Evolutionary conservation across 2,113 vertebrate genomes (phyloP), one percentile per base, ranked within the genome.

Genomic region (Plecturocebus donacophilus): DNA sequence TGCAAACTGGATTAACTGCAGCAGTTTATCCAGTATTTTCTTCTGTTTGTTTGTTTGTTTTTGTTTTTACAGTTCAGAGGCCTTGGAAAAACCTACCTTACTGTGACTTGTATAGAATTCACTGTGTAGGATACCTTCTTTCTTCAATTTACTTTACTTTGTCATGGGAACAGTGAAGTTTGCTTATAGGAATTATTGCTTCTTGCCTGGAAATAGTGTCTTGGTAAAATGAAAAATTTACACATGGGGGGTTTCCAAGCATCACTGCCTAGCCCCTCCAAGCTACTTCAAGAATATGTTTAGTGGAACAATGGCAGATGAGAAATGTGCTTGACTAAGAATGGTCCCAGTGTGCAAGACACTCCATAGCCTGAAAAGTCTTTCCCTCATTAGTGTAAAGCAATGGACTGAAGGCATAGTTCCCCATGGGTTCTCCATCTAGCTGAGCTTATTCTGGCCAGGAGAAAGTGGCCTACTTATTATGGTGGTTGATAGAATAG

Each of bases 381-480:
- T 89, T 95, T 90, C 21, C 30, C 23, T 96, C 42, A 88, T 94
- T 94, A 71, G 70, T 80, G 58, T 75, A 95, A 91, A 80, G 87
- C 52, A 89, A 27, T 93, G 47, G 61, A 84, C 87, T 1, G 13
- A 95, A 98, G 92, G n/a, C 73, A 83, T 6, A 45, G 32, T 91
- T 4, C 17, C 40, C 49, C 11, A 84, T 81, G 45, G 54, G 49
- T 81, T 92, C 79, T 97, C 84, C 75, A 64, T 84, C 40, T 90
- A 95, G 68, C 52, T 96, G 87, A 96, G 68, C 73, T 97, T 93
- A 79, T 95, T 93, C 64, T 95, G 90, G 54, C 75, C 56, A 84
- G 19, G 92, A 90, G 75, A 95, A 96, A 80, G 75, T 97, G 92
- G 84, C 87, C 94, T 96, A 90, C 45, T 96, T 97, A 84, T 85